Base-by-base conservation (phyloP, 2,888 invertebrate species). In the Xestia ashworthii region DNA sequence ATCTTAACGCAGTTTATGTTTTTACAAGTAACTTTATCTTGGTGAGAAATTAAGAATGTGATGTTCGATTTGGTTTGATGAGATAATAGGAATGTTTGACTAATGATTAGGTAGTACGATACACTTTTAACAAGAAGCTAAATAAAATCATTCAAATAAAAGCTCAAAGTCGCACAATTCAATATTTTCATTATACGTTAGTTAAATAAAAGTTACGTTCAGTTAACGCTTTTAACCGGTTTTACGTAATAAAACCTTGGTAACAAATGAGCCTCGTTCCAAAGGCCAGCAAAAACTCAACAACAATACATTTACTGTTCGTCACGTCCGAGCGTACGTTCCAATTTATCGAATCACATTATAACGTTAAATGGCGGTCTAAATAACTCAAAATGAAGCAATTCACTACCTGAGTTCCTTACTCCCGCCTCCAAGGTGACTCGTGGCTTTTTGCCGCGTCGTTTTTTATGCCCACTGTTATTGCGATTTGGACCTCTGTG, bases 361-460 rank as follows among this genome's bases (percentile, higher is more conserved):
- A 92, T 90, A 87, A 79, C 80, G 82, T 87, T 88, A 87, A 87
- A 89, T 80, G 82, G 70, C 81, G 90, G 85, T 87, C 90, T 87
- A 91, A 92, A 94, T 93, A 93, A 91, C 91, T 93, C 92, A 92
- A 94, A 94, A 96, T 96, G 93, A 95, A 96, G 95, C 96, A 94
- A 95, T 95, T 93, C 92, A 94, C 96, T 96, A 96, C 96, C 96
- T 96, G 96, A 93, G 95, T 94, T 95, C 95, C 91, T 95, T 94
- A 93, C 94, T 92, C 94, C 93, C 92, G 91, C 91, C 91, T 91
- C 91, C 95, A 96, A 96, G 96, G 96, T 96, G 96, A 95, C 94
- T 95, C 89, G 89, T 77, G 88, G 92, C 91, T 96, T 96, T 96
- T 96, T 96, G 94, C 93, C 81, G 86, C 83, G 71, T 88, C 85